A percentile compares a stretch with the other conserved stretches of the same genome.
phyloP scores from a whole-genome alignment of 2,797 vertebrate species.

The Eulemur albifrons region DNA sequence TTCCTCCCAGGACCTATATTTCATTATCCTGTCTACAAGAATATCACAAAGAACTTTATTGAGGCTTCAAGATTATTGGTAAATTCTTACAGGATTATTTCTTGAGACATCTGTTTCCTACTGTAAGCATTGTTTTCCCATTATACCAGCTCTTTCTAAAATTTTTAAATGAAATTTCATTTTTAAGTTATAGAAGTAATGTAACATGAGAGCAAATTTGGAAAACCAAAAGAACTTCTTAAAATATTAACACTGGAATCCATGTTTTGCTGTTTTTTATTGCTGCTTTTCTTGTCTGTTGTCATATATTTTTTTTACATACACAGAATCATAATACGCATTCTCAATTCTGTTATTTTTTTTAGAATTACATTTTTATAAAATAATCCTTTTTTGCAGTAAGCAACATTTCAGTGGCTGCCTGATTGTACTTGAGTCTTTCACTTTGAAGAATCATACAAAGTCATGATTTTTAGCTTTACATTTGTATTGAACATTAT shows the following conservation, averaged over 20 bases:
- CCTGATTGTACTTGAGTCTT: neutral
- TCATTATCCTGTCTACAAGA: neutral
- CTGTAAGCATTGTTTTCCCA: neutral
- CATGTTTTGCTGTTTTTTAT: neutral
- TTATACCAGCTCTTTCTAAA: neutral
- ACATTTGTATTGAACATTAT: neutral
- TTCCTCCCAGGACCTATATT: neutral
- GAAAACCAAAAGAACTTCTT: conserved; percentile 13
- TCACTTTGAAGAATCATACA: neutral
- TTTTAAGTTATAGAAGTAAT: neutral
- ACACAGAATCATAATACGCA: neutral
- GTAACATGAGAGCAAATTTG: neutral
- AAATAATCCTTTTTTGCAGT: neutral
- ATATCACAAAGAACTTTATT: neutral
- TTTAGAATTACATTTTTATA: conserved; percentile 38
- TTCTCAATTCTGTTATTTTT: neutral
- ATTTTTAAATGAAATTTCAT: neutral
- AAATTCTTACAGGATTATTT: neutral
- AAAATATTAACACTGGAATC: neutral
- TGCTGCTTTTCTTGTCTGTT: neutral
- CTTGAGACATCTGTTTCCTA: neutral
- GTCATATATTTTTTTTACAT: conserved; percentile 28
- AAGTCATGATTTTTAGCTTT: neutral
- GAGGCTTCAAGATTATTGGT: neutral
- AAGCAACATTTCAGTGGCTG: neutral